Evolutionary conservation across 2,797 vertebrate species (phyloP).

Genomic region (Megaceryle alcyon): DNA sequence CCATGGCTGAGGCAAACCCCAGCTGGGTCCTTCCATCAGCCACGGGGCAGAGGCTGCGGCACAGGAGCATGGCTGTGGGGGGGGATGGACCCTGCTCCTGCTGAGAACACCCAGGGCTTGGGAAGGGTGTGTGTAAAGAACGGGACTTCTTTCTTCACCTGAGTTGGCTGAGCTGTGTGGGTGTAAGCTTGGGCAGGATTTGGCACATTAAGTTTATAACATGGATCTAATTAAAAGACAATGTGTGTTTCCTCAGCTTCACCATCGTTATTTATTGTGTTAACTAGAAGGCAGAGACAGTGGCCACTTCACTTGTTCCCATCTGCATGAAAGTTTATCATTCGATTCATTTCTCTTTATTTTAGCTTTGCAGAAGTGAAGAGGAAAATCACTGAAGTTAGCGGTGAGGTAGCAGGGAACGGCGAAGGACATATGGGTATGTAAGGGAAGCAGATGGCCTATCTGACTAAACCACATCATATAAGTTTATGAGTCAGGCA

Average conservation of each 20-base stretch:
- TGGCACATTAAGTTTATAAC: neutral
- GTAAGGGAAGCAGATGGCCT: constrained; percentile 74
- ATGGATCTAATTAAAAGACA: neutral
- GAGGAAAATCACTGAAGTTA: constrained; percentile 18
- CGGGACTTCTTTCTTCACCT: neutral
- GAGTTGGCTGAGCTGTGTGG: neutral
- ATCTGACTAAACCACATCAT: constrained; percentile 59
- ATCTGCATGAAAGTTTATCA: constrained; percentile 11
- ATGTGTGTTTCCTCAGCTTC: neutral
- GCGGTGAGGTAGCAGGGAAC: neutral
- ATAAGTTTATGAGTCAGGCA: constrained; percentile 75
- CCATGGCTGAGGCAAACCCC: neutral
- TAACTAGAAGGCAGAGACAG: constrained; percentile 2
- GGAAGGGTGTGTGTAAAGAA: fast-evolving
- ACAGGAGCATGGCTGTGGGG: fast-evolving
- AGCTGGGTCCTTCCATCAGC: fast-evolving
- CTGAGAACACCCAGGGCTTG: neutral
- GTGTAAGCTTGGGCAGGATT: neutral
- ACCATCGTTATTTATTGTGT: neutral
- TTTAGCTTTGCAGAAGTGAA: neutral
- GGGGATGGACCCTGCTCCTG: neutral
- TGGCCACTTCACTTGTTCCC: neutral
- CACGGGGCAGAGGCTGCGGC: fast-evolving
- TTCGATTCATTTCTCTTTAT: constrained; percentile 14
- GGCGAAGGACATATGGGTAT: constrained; percentile 65